Evolutionary conservation across 2,888 invertebrate species (phyloP), one percentile per base, ranked within the genome.

Genomic region (Lamellibrachia columna): DNA sequence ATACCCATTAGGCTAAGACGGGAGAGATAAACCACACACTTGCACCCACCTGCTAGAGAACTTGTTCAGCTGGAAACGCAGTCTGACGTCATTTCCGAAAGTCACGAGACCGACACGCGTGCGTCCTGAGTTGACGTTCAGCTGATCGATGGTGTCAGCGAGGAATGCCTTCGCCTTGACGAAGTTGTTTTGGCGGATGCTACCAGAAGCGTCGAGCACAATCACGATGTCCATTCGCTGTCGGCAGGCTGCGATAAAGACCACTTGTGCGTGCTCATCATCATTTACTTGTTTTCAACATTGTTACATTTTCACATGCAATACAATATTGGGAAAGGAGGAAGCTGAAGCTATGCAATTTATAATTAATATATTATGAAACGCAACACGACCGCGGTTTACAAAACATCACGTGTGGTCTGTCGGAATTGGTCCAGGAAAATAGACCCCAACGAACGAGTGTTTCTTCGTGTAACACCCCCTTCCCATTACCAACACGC

Each of bases 161-260:
- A 92, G 92, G 60, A 55, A 92, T 9, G 53, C 9, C 53, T 92
- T 92, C 52, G 75, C 90, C 55, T 53, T 90, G 8, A 3, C 90
- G 28, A 92, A 92, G 90, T 92, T 92, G 90, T 90, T 52, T 55
- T 92, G n/a, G 8, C 92, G 11, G 92, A 92, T 92, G 7, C 53
- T 53, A n/a, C 92, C 92, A 22, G 92, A 92, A 90, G 90, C n/a
- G 90, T 92, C 92, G 90, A 92, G 52, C 28, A 92, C 75, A 53
- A 92, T 52, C 15, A 92, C 92, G n/a, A 92, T 52, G 55, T 92
- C 92, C 53, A 15, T 11, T 2, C 11, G 6, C 1, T 15, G 6
- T 52, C 90, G 22, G 6, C 58, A 52, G 28, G 0, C 92, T 92
- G 90, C 40, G n/a, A 75, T 1, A 28, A 28, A 28, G 28, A 28